Evolutionary conservation across 2,113 vertebrate genomes (phyloP).

Genomic region (Martes martes): DNA sequence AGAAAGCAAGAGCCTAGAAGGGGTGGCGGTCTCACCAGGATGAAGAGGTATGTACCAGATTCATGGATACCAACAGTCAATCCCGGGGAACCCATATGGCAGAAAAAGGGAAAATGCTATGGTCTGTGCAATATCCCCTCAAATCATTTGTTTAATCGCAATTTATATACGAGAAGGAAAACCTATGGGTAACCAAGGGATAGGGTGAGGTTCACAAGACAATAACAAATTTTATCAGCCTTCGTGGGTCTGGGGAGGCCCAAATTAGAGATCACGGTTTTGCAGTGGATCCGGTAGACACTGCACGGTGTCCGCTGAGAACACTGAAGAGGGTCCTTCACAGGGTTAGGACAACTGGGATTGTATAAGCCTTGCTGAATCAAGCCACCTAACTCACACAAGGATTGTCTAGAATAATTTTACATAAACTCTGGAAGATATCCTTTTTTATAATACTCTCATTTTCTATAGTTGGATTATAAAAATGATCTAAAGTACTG

Average conservation of each 20-base stretch:
- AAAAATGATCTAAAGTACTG: not conserved
- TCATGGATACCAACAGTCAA: not conserved
- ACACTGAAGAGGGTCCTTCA: fast-evolving
- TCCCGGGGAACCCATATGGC: not conserved
- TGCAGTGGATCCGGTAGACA: not conserved
- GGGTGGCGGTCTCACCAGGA: not conserved
- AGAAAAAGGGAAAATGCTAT: not conserved
- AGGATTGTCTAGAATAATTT: too few relatives aligned
- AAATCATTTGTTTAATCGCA: not conserved
- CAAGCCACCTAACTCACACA: not conserved
- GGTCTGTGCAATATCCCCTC: not conserved
- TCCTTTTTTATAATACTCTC: not conserved
- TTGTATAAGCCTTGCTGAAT: too few relatives aligned
- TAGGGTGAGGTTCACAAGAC: not conserved
- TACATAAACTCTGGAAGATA: not conserved
- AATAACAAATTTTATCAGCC: not conserved
- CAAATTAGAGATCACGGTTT: not conserved
- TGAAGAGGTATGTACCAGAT: too few relatives aligned
- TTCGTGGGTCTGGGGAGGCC: too few relatives aligned
- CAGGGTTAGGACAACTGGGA: too few relatives aligned
- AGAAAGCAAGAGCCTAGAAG: fast-evolving
- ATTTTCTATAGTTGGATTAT: not conserved
- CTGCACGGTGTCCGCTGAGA: not conserved
- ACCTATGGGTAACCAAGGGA: not conserved
- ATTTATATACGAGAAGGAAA: not conserved